Percentiles rank a stretch among this genome's conserved stretches.
These are phyloP conservation scores for Patella vulgata DNA, from an alignment of 1,140 invertebrate genomes.

Conservation along the genomic window DNA sequence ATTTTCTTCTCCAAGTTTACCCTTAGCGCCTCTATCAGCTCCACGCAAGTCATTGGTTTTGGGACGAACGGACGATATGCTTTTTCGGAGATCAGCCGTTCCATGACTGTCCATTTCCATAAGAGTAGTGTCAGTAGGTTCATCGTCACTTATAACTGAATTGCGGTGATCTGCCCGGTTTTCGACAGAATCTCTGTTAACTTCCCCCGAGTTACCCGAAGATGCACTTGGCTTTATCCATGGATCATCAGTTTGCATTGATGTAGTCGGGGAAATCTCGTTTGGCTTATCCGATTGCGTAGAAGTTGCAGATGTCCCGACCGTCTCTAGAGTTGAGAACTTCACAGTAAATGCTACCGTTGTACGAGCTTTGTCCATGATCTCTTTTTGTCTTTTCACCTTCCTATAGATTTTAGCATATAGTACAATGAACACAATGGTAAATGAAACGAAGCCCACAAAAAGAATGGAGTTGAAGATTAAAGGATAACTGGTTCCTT, in stretches of 20 bases:
- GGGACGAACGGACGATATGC: not conserved
- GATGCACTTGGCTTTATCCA: too few relatives aligned
- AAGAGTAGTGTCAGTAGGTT: not conserved
- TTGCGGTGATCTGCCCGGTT: conserved; percentile 6
- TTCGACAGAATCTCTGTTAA: not conserved
- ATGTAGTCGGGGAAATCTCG: too few relatives aligned
- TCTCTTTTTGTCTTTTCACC: conserved; percentile 19
- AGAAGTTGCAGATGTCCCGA: too few relatives aligned
- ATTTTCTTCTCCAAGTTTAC: too few relatives aligned
- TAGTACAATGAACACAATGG: conserved; percentile 27
- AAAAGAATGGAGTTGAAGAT: conserved; percentile 37
- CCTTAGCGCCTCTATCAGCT: too few relatives aligned
- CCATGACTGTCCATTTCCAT: not conserved
- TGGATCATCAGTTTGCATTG: too few relatives aligned
- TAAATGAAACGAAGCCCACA: conserved; percentile 30
- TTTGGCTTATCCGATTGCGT: too few relatives aligned
- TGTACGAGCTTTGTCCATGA: too few relatives aligned
- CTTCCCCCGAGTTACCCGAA: not conserved
- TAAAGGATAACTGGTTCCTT: conserved; percentile 24
- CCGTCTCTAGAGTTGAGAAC: too few relatives aligned
- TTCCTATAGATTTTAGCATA: conserved; percentile 41
- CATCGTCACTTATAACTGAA: too few relatives aligned
- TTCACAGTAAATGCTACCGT: too few relatives aligned
- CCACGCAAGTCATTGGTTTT: conserved; percentile 20
- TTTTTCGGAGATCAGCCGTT: not conserved